These are phyloP conservation scores for Pituophis catenifer DNA, from an alignment of 2,113 vertebrate genomes.

Conservation along the genomic window DNA sequence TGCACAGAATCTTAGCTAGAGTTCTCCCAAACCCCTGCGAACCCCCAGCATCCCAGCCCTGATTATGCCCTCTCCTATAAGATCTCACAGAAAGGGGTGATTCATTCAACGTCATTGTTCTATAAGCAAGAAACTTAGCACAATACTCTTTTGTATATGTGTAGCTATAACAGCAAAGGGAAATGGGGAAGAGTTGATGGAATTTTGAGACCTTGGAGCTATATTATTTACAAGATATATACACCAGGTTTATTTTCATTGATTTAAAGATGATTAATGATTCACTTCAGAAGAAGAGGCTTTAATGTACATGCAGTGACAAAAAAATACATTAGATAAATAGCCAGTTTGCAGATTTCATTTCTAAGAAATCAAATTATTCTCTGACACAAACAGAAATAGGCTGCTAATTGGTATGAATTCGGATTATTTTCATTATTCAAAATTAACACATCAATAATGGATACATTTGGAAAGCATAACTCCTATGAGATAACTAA, in stretches of 20 bases:
- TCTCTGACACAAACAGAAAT: conserved; percentile 3
- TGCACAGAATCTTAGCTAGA: too few relatives aligned
- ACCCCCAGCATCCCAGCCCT: too few relatives aligned
- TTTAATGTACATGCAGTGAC: not conserved
- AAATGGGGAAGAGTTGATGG: not conserved
- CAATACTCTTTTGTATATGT: not conserved
- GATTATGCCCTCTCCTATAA: not conserved
- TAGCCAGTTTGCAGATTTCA: not conserved
- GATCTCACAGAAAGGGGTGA: not conserved
- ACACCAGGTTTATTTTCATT: not conserved
- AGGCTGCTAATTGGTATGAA: conserved; percentile 27
- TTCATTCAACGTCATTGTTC: not conserved
- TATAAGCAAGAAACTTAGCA: not conserved
- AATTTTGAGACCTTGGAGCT: not conserved
- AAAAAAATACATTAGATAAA: not conserved
- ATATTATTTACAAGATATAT: not conserved
- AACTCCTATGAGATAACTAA: not conserved
- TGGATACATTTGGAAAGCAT: not conserved
- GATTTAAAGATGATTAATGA: not conserved
- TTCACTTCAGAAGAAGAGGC: not conserved
- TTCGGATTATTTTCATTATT: conserved; percentile 10
- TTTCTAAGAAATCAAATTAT: not conserved
- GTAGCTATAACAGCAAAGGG: not conserved
- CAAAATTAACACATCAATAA: not conserved
- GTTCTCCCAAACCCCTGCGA: too few relatives aligned